phyloP scores from a whole-genome alignment of 2,797 vertebrate genomes.

The Sternotherus odoratus region DNA sequence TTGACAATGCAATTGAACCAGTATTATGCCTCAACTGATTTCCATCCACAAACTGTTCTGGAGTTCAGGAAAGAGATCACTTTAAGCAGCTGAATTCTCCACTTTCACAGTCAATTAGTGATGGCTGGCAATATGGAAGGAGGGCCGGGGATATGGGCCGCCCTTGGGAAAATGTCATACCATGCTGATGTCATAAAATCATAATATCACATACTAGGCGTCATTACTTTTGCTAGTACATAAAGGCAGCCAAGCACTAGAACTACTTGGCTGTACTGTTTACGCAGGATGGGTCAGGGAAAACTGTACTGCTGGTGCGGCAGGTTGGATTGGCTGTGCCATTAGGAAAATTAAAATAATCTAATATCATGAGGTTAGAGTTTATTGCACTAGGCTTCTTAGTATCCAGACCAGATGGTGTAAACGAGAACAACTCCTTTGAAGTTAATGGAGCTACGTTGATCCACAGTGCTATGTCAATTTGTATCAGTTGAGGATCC shows the following conservation, averaged over 20 bases:
- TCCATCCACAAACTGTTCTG: slow-evolving; percentile 71
- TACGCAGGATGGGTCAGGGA: slow-evolving; percentile 30
- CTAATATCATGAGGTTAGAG: slow-evolving; percentile 22
- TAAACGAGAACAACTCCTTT: slow-evolving; percentile 41
- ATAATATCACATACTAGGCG: slow-evolving; percentile 64
- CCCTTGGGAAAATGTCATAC: slow-evolving; percentile 78
- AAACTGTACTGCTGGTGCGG: slow-evolving; percentile 41
- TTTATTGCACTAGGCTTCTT: slow-evolving; percentile 29
- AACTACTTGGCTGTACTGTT: slow-evolving; percentile 39
- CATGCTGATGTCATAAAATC: slow-evolving; percentile 71
- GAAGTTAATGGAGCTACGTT: neutral
- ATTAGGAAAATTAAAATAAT: slow-evolving; percentile 49
- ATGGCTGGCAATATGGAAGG: slow-evolving; percentile 73
- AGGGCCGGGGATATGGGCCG: slow-evolving; percentile 68
- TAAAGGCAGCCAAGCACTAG: slow-evolving; percentile 70
- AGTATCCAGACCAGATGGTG: slow-evolving; percentile 21
- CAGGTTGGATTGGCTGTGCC: slow-evolving; percentile 41
- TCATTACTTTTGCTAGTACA: slow-evolving; percentile 70
- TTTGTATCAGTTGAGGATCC: slow-evolving; percentile 25
- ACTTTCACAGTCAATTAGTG: slow-evolving; percentile 79
- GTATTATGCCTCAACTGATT: slow-evolving; percentile 72
- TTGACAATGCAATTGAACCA: slow-evolving; percentile 52
- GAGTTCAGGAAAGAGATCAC: slow-evolving; percentile 74
- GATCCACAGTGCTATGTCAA: neutral
- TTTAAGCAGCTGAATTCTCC: slow-evolving; percentile 74